These are phyloP conservation scores for Malurus leucopterus DNA, from an alignment of 2,797 vertebrate genomes.

Conservation along the genomic window DNA sequence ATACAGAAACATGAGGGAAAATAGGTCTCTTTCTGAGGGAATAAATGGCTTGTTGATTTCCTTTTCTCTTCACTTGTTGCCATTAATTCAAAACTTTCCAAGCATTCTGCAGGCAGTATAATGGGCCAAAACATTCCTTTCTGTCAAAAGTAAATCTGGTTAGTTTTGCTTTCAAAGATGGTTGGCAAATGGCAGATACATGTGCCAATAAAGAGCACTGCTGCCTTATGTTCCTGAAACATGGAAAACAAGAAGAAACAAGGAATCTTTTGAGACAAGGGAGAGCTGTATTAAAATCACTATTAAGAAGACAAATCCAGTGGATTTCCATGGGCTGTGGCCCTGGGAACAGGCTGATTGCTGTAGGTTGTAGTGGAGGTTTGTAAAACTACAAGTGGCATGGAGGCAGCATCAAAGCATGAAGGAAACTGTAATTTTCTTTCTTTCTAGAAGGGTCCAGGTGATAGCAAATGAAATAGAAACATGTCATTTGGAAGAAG, in stretches of 20 bases:
- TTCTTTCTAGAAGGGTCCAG: background rate
- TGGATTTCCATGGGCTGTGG: background rate
- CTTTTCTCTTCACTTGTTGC: slow-evolving; percentile 43
- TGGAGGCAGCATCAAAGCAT: background rate
- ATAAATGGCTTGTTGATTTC: slow-evolving; percentile 54
- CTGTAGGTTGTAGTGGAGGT: fast-evolving
- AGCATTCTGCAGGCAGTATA: slow-evolving; percentile 40
- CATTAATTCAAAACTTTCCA: slow-evolving; percentile 64
- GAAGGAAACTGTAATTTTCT: background rate
- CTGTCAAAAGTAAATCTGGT: slow-evolving; percentile 26
- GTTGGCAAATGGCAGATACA: slow-evolving; percentile 39
- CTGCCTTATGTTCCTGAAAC: slow-evolving; percentile 13
- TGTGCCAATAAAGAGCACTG: slow-evolving; percentile 45
- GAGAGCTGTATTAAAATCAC: background rate
- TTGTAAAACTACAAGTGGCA: background rate
- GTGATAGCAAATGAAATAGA: background rate
- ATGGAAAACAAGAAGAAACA: background rate
- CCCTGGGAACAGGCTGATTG: background rate
- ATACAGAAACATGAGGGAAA: slow-evolving; percentile 23
- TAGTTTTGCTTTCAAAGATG: slow-evolving; percentile 42
- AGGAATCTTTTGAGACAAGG: background rate
- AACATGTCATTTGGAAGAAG: background rate
- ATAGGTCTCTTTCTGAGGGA: slow-evolving; percentile 19
- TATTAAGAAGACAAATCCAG: background rate
- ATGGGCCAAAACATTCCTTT: slow-evolving; percentile 34